Base-by-base conservation (phyloP, 2,113 vertebrate genomes). In the Mobula birostris region DNA sequence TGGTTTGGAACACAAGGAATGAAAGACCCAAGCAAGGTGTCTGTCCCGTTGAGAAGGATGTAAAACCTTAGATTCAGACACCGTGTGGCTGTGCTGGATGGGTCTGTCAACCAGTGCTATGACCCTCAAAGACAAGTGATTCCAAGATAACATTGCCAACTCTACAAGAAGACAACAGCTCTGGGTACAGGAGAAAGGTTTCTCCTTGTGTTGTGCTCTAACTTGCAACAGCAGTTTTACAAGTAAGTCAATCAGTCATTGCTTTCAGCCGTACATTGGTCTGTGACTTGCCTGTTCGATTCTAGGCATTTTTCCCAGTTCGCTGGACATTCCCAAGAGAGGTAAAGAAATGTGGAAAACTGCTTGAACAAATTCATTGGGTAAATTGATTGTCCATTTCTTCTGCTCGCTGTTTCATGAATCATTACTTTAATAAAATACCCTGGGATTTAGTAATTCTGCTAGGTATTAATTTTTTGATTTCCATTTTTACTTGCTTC, bases 341-440 rank as follows among this genome's bases (percentile, higher is more conserved):
- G 63, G 61, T 12, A 32, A 88, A n/a, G 15, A n/a, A 29, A 66
- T 88, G 58, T 14, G 48, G 48, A 83, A 88, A 66, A 14, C 29
- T 15, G 85, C 27, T 17, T 12, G 58, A 66, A 88, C 85, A 66
- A 88, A 88, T 66, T 88, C 61, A 88, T 63, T 88, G 61, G 29
- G 85, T n/a, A 12, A 63, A 88, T 66, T n/a, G 85, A 88, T 66
- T 88, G 85, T 63, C 58, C 29, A 88, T 88, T 61, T 83, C 40
- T 83, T 15, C 19, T 83, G 40, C 85, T 63, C 12, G 27, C 85
- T 88, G 27, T 61, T 87, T 87, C 85, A 88, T 66, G 29, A 88
- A 88, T 88, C 85, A 5, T n/a, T 66, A 66, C 29, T 66, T 63
- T 15, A 88, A 88, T 63, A 63, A 63, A 29, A 36, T 15, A 66